Conservation (phyloP, 2,797 vertebrate genomes). For the Takifugu ocellatus region DNA sequence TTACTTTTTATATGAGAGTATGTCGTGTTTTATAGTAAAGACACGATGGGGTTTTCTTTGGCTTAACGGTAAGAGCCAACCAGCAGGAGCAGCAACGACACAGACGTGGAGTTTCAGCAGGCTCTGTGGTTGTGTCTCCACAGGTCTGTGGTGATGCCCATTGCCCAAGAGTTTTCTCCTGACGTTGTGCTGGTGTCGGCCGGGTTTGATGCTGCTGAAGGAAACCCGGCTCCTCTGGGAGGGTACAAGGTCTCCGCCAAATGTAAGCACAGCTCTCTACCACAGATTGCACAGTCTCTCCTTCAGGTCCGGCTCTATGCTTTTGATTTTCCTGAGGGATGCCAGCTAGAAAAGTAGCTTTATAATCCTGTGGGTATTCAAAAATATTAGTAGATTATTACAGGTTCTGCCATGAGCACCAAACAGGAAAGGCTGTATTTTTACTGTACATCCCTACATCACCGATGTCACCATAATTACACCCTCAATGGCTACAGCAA, state of each 20-base stretch:
- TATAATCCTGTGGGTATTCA: constrained; percentile 16
- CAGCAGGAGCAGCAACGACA: constrained; percentile 9
- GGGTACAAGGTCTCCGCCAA: constrained; percentile 94
- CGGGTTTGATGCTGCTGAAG: constrained; percentile 92
- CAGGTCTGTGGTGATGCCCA: constrained; percentile 95
- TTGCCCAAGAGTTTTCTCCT: constrained; percentile 89
- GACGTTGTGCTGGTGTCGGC: constrained; percentile 93
- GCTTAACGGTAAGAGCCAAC: not conserved
- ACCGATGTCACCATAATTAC: constrained; percentile 44
- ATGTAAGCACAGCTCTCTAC: constrained; percentile 77
- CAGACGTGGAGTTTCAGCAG: too few relatives aligned
- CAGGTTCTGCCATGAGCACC: constrained; percentile 23
- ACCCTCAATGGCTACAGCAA: constrained; percentile 24
- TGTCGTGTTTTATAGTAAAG: too few relatives aligned
- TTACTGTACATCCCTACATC: constrained; percentile 14
- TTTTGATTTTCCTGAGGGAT: constrained; percentile 1
- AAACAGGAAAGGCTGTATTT: constrained; percentile 18
- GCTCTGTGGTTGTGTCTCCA: constrained; percentile 21
- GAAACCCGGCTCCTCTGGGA: constrained; percentile 87
- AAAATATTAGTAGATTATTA: constrained; percentile 43
- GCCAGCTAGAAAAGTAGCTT: constrained; percentile 17
- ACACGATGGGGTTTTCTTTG: too few relatives aligned
- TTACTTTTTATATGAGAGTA: too few relatives aligned
- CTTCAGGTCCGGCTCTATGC: constrained; percentile 1
- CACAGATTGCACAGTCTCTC: constrained; percentile 6